Conservation (phyloP, 1,140 invertebrate species). For the Meloidogyne hapla region DNA sequence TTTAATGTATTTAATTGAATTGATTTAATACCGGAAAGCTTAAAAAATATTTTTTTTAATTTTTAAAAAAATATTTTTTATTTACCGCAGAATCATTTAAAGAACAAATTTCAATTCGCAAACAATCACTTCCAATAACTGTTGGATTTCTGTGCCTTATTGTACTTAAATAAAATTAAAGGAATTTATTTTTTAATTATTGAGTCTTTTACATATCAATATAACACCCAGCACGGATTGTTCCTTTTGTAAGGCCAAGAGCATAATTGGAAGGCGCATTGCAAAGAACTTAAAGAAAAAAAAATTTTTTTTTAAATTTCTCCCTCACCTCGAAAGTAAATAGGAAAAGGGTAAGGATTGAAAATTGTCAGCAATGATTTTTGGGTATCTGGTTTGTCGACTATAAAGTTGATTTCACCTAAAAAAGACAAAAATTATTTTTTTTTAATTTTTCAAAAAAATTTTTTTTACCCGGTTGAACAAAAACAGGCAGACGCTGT, state of each 20-base stretch:
- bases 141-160: conserved; percentile 1
- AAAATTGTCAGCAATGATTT: not conserved
- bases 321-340: not conserved
- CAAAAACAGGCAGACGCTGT: not conserved
- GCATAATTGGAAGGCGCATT: not conserved
- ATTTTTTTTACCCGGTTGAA: not conserved
- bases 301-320: no score
- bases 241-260: not conserved
- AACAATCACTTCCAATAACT: conserved; percentile 17
- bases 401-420: not conserved
- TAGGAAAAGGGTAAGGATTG: not conserved
- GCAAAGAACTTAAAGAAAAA: not conserved
- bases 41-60: not conserved
- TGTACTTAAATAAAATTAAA: not conserved
- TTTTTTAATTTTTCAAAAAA: not conserved
- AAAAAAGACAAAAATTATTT: not conserved
- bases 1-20: conserved; percentile 1
- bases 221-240: not conserved
- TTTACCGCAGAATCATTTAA: conserved; percentile 8
- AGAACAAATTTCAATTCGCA: conserved; percentile 19
- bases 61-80: no score
- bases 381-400: conserved; percentile 5
- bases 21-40: conserved; percentile 2
- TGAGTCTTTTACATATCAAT: not conserved
- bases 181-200: not conserved